Conservation (phyloP, 2,113 vertebrate genomes). For the Crocuta crocuta region DNA sequence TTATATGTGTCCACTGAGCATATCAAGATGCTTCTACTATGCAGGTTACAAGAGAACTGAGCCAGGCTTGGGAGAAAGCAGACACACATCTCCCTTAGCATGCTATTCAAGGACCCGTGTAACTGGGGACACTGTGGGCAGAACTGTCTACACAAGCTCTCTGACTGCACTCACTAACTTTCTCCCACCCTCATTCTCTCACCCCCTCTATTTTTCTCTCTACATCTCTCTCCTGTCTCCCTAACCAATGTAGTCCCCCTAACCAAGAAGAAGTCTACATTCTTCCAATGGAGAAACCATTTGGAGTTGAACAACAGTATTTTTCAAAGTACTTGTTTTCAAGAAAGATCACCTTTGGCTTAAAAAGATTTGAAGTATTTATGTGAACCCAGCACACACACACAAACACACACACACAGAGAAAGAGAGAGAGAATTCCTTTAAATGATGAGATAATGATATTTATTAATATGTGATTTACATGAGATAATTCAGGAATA, state of each 20-base stretch:
- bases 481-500: neutral
- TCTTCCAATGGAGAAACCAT: neutral
- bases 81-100: accelerated
- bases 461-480: neutral
- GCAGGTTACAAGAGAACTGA: neutral
- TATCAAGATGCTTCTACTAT: neutral
- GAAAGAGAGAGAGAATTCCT: neutral
- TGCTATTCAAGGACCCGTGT: neutral
- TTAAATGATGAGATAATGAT: slow-evolving; percentile 37
- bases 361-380: slow-evolving; percentile 28
- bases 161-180: neutral
- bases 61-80: neutral
- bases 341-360: slow-evolving; percentile 33
- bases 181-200: neutral
- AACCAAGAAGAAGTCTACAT: too few species aligned
- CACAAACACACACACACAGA: neutral
- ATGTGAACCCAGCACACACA: neutral
- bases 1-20: neutral
- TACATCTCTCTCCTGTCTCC: neutral
- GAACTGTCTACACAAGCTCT: neutral
- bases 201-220: neutral
- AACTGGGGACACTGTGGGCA: neutral
- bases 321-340: slow-evolving; percentile 1
- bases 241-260: neutral
- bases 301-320: neutral